A percentile compares a stretch with the other conserved stretches of the same genome.
Evolutionary conservation across 2,888 invertebrate species (phyloP).

Genomic region (Drosophila affinis): DNA sequence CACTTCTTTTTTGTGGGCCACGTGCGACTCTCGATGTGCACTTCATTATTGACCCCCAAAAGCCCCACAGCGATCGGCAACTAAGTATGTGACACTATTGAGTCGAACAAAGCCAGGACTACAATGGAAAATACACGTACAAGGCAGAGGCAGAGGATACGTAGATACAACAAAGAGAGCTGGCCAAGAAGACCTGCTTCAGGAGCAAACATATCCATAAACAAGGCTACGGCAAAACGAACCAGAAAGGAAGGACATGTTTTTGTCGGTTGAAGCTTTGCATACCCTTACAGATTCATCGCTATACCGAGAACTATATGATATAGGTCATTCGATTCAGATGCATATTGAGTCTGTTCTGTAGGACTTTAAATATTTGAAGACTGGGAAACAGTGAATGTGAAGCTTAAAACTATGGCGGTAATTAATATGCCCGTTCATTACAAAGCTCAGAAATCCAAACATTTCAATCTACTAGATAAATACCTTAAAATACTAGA

Average conservation of each 20-base stretch:
- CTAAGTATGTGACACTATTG: slow-evolving; percentile 64
- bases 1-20: slow-evolving; percentile 5
- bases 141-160: slow-evolving; percentile 42
- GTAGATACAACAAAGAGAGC: slow-evolving; percentile 40
- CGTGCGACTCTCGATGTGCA: slow-evolving; percentile 28
- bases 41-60: slow-evolving; percentile 68
- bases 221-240: slow-evolving; percentile 27
- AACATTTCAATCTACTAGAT: no score
- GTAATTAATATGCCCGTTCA: no score
- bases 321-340: neutral
- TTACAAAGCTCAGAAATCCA: no score
- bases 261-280: neutral
- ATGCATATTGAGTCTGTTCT: no score
- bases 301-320: no score
- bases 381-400: no score
- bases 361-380: no score
- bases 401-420: no score
- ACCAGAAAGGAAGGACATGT: slow-evolving; percentile 4
- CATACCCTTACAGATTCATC: neutral
- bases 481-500: no score
- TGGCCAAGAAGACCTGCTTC: slow-evolving; percentile 57
- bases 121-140: slow-evolving; percentile 46
- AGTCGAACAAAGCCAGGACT: slow-evolving; percentile 47
- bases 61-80: slow-evolving; percentile 45
- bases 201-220: slow-evolving; percentile 30